A percentile compares a stretch with the other conserved stretches of the same genome.
Evolutionary conservation across 2,797 vertebrate genomes (phyloP).

Genomic region (Lophotriccus pileatus): DNA sequence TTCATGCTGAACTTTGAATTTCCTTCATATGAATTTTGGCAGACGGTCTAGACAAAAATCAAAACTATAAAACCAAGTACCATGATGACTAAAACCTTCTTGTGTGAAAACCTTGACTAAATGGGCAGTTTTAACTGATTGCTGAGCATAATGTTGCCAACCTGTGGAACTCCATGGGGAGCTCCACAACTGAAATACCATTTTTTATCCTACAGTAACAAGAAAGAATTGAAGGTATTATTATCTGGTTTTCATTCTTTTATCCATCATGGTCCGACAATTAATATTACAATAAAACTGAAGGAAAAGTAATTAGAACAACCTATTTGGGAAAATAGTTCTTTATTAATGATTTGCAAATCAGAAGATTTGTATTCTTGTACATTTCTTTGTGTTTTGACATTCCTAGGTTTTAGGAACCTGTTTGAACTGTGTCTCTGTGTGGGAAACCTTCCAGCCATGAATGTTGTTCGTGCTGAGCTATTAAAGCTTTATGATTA

Average conservation of each 20-base stretch:
- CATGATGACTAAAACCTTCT: neutral
- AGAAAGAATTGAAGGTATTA: neutral
- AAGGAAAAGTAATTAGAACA: neutral
- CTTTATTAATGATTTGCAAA: neutral
- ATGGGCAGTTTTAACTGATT: neutral
- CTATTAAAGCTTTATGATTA: neutral
- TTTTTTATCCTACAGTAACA: neutral
- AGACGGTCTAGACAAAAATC: neutral
- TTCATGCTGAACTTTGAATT: neutral
- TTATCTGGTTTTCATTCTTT: neutral
- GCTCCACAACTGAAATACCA: neutral
- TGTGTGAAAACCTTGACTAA: neutral
- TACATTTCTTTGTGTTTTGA: neutral
- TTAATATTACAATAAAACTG: neutral
- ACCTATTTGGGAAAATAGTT: neutral
- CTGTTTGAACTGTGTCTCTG: neutral
- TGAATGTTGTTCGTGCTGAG: accelerated
- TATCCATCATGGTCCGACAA: neutral
- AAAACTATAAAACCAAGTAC: neutral
- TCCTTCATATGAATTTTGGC: neutral
- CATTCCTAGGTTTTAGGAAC: neutral
- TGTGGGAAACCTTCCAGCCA: neutral
- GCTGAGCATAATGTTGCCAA: accelerated
- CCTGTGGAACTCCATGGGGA: neutral
- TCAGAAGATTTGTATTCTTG: neutral